These are phyloP conservation scores for Haliclona indistincta DNA, from an alignment of 37 sponge, comb jelly and placozoan genomes.

Conservation along the genomic window DNA sequence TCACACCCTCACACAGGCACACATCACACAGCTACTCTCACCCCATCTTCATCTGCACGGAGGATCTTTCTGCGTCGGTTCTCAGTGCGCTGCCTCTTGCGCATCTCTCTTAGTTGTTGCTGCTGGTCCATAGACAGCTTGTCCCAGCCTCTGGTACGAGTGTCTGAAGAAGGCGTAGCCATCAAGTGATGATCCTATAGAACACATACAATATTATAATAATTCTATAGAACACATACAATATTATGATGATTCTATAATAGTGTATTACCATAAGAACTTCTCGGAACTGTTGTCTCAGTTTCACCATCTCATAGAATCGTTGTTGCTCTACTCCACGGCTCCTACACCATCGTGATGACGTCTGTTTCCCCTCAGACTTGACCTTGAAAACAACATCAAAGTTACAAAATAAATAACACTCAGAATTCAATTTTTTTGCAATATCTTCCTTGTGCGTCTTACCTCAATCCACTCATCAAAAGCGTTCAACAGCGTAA, in stretches of 20 bases:
- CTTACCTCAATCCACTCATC: conserved; percentile 90
- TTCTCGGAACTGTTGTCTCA: conserved; percentile 83
- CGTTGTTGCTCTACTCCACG: conserved; percentile 89
- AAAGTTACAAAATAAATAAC: too few relatives aligned
- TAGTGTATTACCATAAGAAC: conserved; percentile 56
- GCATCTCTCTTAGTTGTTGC: conserved; percentile 66
- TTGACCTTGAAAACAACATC: conserved; percentile 57
- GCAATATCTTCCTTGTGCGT: not conserved
- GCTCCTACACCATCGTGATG: conserved; percentile 78
- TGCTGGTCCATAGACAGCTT: conserved; percentile 42
- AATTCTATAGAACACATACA: not conserved
- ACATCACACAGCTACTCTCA: conserved; percentile 13
- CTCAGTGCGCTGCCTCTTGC: conserved; percentile 66
- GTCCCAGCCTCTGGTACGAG: conserved; percentile 13
- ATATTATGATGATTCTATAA: not conserved
- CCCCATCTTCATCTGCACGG: conserved; percentile 77
- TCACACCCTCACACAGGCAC: conserved; percentile 1
- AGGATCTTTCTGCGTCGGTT: conserved; percentile 72
- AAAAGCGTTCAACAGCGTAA: conserved; percentile 87
- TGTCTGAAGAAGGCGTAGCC: not conserved
- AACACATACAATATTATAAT: not conserved
- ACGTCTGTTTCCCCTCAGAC: conserved; percentile 50
- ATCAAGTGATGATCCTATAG: not conserved
- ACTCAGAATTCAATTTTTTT: too few relatives aligned
- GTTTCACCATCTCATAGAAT: conserved; percentile 94